These are phyloP conservation scores for Eilema griseolum DNA, from an alignment of 2,888 invertebrate species.

Conservation along the genomic window DNA sequence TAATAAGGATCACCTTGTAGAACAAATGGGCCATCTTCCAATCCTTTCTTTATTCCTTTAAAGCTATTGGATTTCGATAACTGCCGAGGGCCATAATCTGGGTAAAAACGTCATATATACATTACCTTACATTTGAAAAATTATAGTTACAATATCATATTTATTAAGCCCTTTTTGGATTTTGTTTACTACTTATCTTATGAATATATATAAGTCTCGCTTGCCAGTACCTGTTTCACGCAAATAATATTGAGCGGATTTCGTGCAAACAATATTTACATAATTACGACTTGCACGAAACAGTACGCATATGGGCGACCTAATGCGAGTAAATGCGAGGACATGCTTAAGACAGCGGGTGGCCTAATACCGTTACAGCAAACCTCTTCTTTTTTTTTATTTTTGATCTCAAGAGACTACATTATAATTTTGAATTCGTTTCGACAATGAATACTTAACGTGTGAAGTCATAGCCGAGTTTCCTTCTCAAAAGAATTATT, in stretches of 20 bases:
- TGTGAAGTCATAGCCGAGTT: conserved; percentile 37
- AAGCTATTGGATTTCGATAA: not conserved
- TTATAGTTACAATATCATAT: no score
- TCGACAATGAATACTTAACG: conserved; percentile 26
- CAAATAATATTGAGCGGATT: no score
- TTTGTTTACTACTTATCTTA: no score
- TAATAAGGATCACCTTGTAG: not conserved
- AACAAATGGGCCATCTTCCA: not conserved
- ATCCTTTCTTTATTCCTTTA: not conserved
- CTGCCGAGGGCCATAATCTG: not conserved
- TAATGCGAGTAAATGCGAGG: no score
- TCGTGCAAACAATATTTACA: no score
- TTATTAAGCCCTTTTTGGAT: no score
- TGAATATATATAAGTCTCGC: fast-evolving
- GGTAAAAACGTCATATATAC: not conserved
- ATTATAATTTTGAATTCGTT: conserved; percentile 33
- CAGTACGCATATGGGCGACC: no score
- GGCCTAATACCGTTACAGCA: not conserved
- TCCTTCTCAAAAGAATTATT: conserved; percentile 36
- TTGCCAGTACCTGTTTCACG: no score
- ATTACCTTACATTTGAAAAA: no score
- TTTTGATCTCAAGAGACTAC: conserved; percentile 1
- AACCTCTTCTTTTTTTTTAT: conserved; percentile 1
- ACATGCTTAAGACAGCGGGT: no score
- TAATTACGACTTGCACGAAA: no score